A percentile compares a stretch with the other conserved stretches of the same genome.
Conservation (phyloP, 2,113 vertebrate species). For the Enhydra lutris region DNA sequence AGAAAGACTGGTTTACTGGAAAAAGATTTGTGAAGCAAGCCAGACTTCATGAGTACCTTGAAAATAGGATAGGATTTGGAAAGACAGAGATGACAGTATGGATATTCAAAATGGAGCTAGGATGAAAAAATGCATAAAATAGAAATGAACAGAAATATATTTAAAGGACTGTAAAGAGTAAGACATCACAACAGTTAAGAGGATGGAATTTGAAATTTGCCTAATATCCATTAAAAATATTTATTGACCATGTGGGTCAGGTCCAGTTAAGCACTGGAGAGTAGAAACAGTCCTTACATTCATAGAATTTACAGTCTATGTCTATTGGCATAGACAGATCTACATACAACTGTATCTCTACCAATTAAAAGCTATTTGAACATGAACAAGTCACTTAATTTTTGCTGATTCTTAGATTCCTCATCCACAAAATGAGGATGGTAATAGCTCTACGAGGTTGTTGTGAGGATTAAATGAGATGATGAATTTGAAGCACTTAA, state of each 20-base stretch:
- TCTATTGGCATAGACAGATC: background rate
- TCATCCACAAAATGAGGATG: background rate
- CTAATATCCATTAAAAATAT: background rate
- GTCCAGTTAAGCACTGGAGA: background rate
- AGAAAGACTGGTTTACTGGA: background rate
- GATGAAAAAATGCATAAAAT: background rate
- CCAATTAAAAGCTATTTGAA: background rate
- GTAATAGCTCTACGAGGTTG: background rate
- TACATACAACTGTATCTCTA: background rate
- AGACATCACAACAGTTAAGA: background rate
- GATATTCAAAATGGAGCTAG: constrained; percentile 6
- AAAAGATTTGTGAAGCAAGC: background rate
- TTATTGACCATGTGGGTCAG: background rate
- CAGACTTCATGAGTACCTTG: background rate
- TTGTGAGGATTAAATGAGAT: background rate
- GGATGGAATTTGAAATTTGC: background rate
- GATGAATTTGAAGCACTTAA: background rate
- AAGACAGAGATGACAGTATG: background rate
- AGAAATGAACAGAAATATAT: background rate
- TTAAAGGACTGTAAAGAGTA: background rate
- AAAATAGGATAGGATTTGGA: background rate
- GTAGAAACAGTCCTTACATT: background rate
- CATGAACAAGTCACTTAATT: background rate
- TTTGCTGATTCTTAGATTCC: constrained; percentile 11
- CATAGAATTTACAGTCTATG: background rate